Percentiles rank a stretch among this genome's conserved stretches.
These are phyloP conservation scores for Epistrophe eligans DNA, from an alignment of 2,888 invertebrate genomes.

Conservation along the genomic window DNA sequence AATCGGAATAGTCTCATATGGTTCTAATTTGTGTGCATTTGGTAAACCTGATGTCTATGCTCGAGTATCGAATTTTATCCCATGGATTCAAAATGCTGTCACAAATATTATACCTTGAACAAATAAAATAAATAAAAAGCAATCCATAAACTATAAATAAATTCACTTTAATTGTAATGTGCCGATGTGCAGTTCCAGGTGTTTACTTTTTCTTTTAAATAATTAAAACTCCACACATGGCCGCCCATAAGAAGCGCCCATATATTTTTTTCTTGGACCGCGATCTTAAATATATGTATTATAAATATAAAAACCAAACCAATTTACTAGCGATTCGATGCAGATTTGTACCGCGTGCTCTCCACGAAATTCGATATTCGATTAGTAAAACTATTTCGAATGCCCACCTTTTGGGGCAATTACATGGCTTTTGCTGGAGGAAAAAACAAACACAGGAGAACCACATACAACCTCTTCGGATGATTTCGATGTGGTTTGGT, in stretches of 20 bases:
- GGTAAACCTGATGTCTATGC: conserved; percentile 83
- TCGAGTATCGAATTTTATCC: conserved; percentile 81
- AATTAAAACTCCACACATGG: conserved; percentile 64
- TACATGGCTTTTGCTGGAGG: conserved; percentile 51
- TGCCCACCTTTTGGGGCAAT: conserved; percentile 70
- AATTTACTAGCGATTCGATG: conserved; percentile 71
- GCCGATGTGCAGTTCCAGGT: conserved; percentile 22
- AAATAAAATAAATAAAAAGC: conserved; percentile 44
- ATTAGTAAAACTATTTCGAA: conserved; percentile 76
- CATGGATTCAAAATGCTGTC: conserved; percentile 79
- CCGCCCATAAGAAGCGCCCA: conserved; percentile 47
- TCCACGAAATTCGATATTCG: conserved; percentile 80
- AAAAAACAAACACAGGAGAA: conserved; percentile 61
- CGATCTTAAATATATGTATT: conserved; percentile 2
- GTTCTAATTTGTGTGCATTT: conserved; percentile 80
- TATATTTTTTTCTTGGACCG: not conserved
- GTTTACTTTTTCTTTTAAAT: conserved; percentile 51
- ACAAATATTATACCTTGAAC: conserved; percentile 76
- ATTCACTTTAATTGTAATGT: conserved; percentile 49
- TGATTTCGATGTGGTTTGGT: not conserved
- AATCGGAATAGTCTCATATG: conserved; percentile 83
- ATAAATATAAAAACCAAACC: conserved; percentile 45
- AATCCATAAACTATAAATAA: conserved; percentile 55
- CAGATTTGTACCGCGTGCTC: conserved; percentile 62
- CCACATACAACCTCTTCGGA: conserved; percentile 33